These are phyloP conservation scores for Tachypleus tridentatus DNA, from an alignment of 1,140 invertebrate genomes.

Conservation along the genomic window DNA sequence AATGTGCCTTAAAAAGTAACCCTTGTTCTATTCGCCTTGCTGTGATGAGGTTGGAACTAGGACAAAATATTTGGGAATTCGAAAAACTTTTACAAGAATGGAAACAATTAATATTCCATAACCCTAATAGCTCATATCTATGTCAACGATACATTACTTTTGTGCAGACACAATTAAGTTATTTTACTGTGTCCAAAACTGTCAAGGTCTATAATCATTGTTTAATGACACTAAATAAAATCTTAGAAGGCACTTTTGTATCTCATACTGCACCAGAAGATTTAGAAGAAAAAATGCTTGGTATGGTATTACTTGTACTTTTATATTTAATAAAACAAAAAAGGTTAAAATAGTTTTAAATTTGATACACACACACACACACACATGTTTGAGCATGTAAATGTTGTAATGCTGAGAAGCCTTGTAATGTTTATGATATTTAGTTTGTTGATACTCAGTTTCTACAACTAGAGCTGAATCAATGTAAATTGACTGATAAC, in stretches of 20 bases:
- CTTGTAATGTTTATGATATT: constrained; percentile 10
- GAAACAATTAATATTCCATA: constrained; percentile 35
- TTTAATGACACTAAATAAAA: constrained; percentile 28
- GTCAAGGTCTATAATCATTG: constrained; percentile 34
- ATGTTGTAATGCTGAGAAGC: too few relatives aligned
- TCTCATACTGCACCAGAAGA: constrained; percentile 25
- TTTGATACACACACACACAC: too few relatives aligned
- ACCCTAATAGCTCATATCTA: constrained; percentile 33
- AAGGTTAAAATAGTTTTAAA: too few relatives aligned
- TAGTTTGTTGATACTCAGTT: neutral
- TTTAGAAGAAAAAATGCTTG: constrained; percentile 25
- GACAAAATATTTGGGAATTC: constrained; percentile 30
- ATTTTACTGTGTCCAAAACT: constrained; percentile 31
- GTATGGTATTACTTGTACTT: constrained; percentile 19
- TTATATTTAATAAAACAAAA: too few relatives aligned
- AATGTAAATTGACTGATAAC: too few relatives aligned
- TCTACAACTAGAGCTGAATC: neutral
- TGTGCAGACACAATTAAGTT: constrained; percentile 31
- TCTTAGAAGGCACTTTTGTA: constrained; percentile 27
- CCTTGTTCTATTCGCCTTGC: constrained; percentile 32
- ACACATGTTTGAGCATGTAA: too few relatives aligned
- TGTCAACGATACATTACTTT: constrained; percentile 37
- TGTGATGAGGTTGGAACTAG: constrained; percentile 32
- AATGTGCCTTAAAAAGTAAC: constrained; percentile 38
- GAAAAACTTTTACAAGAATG: constrained; percentile 33